Base-by-base conservation (phyloP, 2,113 vertebrate genomes). In the Nanorana parkeri region DNA sequence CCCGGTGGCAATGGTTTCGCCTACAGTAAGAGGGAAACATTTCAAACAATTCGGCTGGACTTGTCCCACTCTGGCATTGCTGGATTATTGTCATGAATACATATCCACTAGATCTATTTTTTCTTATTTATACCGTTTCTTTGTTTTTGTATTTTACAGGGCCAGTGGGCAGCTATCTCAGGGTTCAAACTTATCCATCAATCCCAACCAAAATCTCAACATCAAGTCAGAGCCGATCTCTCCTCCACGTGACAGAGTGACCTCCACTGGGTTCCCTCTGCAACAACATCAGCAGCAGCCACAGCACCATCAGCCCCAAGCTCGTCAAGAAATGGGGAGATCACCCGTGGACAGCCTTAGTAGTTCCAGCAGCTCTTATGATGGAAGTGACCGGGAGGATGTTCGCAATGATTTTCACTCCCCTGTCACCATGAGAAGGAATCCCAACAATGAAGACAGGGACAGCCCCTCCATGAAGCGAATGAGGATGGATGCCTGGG, bases 161-260 rank as follows among this genome's bases (percentile, higher is more conserved):
- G 91, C 96, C 84, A 95, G 96, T 89, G 93, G 96, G 90, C 97
- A 98, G 92, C 90, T 99, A 94, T 94, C 97, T 96, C 98, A 99
- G 93, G 95, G 96, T 91, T 96, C 98, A 68, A 98, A 95, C 84
- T 92, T 98, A 87, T 97, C 97, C 86, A 95, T 98, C 88, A 97
- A 94, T 86, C 96, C 95, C 95, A 98, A 95, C 95, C 96, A 97
- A 86, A 96, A 96, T 91, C 91, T 98, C 91, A 96, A 95, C 94
- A 98, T 99, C 86, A 99, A 99, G 85, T 98, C 98, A 0, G 98
- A 99, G 92, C 98, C 98, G 10, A 97, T 97, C 78, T 99, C 97
- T 4, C 98, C 98, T 61, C 98, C 97, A 24, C 95, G 97, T 83
- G 98, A 98, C 90, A 94, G 97, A 0, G 90, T 97, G 85, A 95